phyloP scores from a whole-genome alignment of 1,140 invertebrate species.

The Drosophila ambigua region DNA sequence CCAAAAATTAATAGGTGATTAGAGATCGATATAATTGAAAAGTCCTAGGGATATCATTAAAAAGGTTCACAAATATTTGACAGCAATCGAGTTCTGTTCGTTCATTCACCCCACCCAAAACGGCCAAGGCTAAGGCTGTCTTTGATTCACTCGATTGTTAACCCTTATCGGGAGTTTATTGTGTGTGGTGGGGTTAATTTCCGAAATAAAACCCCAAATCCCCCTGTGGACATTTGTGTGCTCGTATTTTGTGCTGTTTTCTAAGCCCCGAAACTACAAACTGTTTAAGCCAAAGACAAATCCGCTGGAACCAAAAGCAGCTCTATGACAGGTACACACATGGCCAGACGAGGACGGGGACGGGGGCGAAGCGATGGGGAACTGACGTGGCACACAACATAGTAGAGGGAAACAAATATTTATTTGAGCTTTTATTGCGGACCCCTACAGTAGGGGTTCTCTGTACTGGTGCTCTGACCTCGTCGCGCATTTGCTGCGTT shows the following conservation, averaged over 20 bases:
- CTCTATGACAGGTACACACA: conserved; percentile 31
- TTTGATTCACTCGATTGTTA: conserved; percentile 1
- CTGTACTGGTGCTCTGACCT: conserved; percentile 6
- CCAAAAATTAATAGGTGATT: too few relatives aligned
- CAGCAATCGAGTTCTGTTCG: not conserved
- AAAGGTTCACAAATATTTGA: too few relatives aligned
- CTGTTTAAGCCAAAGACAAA: conserved; percentile 53
- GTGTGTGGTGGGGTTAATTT: conserved; percentile 10
- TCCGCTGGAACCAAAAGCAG: conserved; percentile 36
- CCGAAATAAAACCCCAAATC: conserved; percentile 11
- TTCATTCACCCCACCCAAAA: not conserved
- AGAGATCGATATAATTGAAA: too few relatives aligned
- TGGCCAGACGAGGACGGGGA: not conserved
- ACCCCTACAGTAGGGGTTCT: conserved; percentile 40
- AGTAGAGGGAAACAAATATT: conserved; percentile 51
- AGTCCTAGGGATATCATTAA: too few relatives aligned
- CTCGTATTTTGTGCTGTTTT: conserved; percentile 26
- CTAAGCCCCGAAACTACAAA: conserved; percentile 49
- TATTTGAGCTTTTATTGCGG: conserved; percentile 70
- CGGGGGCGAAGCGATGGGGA: not conserved
- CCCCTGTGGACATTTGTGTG: conserved; percentile 27
- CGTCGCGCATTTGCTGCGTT: conserved; percentile 24
- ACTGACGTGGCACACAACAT: not conserved
- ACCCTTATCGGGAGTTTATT: conserved; percentile 17
- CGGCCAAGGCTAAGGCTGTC: too few relatives aligned